These are phyloP conservation scores for Rosalia funebris DNA, from an alignment of 2,888 invertebrate species.

Conservation along the genomic window DNA sequence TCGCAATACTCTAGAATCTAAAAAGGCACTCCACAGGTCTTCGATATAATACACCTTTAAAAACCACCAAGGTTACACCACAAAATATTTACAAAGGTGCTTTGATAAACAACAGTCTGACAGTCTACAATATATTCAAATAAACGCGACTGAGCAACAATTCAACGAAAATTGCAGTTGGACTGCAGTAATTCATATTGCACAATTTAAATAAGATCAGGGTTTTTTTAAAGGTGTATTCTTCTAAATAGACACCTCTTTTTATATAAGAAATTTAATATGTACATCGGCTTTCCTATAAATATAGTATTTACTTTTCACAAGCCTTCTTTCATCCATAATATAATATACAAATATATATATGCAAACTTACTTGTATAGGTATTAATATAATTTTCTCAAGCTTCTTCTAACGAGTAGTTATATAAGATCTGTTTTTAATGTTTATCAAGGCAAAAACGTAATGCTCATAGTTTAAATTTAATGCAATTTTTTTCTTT, in stretches of 20 bases:
- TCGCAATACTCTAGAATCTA: conserved; percentile 44
- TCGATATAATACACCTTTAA: conserved; percentile 45
- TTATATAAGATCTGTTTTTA: too few species aligned
- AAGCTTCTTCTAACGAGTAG: not conserved
- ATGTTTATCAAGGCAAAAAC: too few species aligned
- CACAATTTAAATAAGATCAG: conserved; percentile 1
- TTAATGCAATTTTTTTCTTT: too few species aligned
- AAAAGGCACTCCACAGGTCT: conserved; percentile 60
- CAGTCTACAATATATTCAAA: too few species aligned
- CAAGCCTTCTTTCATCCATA: conserved; percentile 53
- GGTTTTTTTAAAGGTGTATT: conserved; percentile 35
- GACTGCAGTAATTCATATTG: too few species aligned
- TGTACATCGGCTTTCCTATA: conserved; percentile 54
- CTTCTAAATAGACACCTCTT: conserved; percentile 16
- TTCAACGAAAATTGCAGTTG: too few species aligned
- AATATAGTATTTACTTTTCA: conserved; percentile 52
- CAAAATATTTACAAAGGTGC: too few species aligned
- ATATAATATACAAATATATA: conserved; percentile 30
- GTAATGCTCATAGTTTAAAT: too few species aligned
- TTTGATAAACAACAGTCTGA: too few species aligned
- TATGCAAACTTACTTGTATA: not conserved
- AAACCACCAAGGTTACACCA: conserved; percentile 16
- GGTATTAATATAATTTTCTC: not conserved
- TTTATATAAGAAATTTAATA: conserved; percentile 46
- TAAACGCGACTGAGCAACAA: too few species aligned